Evolutionary conservation across 2,113 vertebrate genomes (phyloP).

Genomic region (Himantopus leucocephalus): DNA sequence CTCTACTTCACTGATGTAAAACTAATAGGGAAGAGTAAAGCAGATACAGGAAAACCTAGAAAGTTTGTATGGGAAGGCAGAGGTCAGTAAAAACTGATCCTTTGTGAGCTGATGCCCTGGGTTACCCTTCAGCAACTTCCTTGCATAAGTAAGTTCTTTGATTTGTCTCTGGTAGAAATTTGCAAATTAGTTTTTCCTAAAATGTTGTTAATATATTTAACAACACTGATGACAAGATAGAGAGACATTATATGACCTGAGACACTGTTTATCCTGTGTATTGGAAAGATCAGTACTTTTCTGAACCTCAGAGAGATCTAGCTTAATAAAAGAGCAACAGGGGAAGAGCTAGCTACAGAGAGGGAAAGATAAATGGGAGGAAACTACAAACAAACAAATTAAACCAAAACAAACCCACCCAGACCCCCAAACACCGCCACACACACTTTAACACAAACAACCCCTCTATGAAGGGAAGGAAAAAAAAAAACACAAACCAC

Average conservation of each 20-base stretch:
- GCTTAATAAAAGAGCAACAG: not conserved
- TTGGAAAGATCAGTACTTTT: not conserved
- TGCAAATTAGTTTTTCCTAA: not conserved
- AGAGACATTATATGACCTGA: not conserved
- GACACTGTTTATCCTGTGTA: not conserved
- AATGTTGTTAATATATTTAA: not conserved
- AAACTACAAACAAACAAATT: not conserved
- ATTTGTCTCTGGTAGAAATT: not conserved
- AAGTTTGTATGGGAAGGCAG: not conserved
- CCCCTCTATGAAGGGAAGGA: not conserved
- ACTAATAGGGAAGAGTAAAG: not conserved
- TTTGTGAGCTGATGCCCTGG: not conserved
- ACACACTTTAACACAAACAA: not conserved
- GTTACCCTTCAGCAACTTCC: not conserved
- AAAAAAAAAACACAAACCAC: rapidly evolving
- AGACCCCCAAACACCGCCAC: not conserved
- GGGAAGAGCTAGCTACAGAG: not conserved
- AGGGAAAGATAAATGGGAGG: not conserved
- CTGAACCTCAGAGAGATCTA: not conserved
- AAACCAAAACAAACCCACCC: not conserved
- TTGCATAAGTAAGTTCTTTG: not conserved
- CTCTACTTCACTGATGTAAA: not conserved
- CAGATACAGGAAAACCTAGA: not conserved
- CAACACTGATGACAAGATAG: not conserved
- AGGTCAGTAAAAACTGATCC: not conserved